phyloP scores from a whole-genome alignment of 2,888 invertebrate genomes.

The Cephus runcator region DNA sequence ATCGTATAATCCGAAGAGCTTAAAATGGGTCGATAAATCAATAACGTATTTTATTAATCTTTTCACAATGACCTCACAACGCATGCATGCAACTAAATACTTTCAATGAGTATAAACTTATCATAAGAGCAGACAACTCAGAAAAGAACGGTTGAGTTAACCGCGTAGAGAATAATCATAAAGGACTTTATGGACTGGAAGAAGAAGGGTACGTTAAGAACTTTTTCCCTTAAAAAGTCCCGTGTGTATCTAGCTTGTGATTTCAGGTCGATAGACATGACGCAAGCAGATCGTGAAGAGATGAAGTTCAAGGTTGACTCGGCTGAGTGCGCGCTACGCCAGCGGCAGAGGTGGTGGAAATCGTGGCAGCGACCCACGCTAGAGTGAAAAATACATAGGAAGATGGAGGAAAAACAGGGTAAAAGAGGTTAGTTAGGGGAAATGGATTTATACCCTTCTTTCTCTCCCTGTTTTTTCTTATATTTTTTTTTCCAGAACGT shows the following conservation, averaged over 20 bases:
- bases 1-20: too few relatives aligned
- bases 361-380: conserved; percentile 45
- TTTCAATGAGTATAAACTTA: background rate
- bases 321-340: conserved; percentile 41
- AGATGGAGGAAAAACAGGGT: conserved; percentile 25
- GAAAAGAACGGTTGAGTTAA: background rate
- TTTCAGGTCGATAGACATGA: conserved; percentile 62
- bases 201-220: background rate
- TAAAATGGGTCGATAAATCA: too few relatives aligned
- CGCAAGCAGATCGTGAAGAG: conserved; percentile 54
- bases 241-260: conserved; percentile 17
- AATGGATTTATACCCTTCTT: conserved; percentile 24
- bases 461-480: background rate
- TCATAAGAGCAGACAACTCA: background rate
- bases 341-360: background rate
- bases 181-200: background rate
- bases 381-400: conserved; percentile 49
- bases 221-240: background rate
- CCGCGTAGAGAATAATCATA: background rate
- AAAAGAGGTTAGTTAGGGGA: conserved; percentile 25
- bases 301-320: conserved; percentile 63
- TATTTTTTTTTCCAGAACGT: conserved; percentile 32
- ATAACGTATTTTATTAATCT: too few relatives aligned
- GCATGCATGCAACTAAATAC: background rate
- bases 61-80: too few relatives aligned